Evolutionary conservation across 2,888 invertebrate genomes (phyloP), one percentile per base, ranked within the genome.

Genomic region (Mesopsocus fuscifrons): DNA sequence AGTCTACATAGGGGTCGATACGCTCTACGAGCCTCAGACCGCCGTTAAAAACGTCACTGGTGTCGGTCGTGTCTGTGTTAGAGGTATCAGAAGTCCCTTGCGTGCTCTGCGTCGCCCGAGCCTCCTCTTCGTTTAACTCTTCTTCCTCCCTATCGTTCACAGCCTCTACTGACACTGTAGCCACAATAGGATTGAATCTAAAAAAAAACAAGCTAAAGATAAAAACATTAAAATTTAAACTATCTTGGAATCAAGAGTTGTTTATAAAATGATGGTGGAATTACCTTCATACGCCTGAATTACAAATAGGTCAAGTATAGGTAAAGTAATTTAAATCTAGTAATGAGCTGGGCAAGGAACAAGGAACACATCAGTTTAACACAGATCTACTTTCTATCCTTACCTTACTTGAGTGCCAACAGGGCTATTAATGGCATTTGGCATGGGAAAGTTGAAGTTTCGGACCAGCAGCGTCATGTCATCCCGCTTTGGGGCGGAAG

Each of bases 401-500:
- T 42, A 47, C 13, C 48, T 43, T 26, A 48, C 45, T 34, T 34
- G 34, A 23, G 21, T 42, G 21, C 46, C 43, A 8, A 50, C 56
- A 2, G 60, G 57, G 45, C 57, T 62, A 32, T 54, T 53, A 13
- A 68, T 60, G 0, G 72, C 70, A 49, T 75, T 71, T 0, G 80
- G 75, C 16, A 85, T 61, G 1, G 78, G 69, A 54, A 77, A 85
- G 55, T 83, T 85, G 53, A 91, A 89, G 58, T 88, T 88, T 34
- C 88, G 67, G 43, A 92, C 77, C 1, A 91, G 58, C 16, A 92
- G 64, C 0, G 88, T 85, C 55, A 88, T 83, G 53, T 89, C 88
- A 13, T 84, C 85, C 26, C 84, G 69, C 52, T 69, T 67, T 1
- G 65, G 68, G 1, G 64, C 57, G 46, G 49, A 46, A 32, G 55